Evolutionary conservation across 2,888 invertebrate genomes (phyloP), one percentile per base, ranked within the genome.

Genomic region (Fissipunctia ypsillon): DNA sequence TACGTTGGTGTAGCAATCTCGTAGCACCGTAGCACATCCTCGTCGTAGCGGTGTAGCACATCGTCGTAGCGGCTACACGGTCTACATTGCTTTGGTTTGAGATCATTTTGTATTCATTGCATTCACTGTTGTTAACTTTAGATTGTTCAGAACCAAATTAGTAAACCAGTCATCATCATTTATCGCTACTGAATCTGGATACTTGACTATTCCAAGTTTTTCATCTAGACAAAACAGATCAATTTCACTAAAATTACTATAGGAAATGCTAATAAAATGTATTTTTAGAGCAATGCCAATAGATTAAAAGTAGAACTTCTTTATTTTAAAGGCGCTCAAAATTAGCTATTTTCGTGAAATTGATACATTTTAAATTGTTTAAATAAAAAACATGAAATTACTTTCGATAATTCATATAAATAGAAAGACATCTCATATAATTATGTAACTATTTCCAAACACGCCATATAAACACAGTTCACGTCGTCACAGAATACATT

Each of bases 11-110:
- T 61, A 66, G 68, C 56, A 56, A 28, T 59, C 22, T 59, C 69
- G 78, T 68, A 68, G 75, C 75, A 35, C 7, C 67, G 63, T 78
- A 66, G 48, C 35, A 41, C 9, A 5, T 22, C 3, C 6, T 4
- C 0, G 2, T 0, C 0, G 41, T 54, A 64, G 45, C 50, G 10
- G 1, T 10, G 14, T 56, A 67, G 54, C 52, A 14, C 19, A 28
- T 6, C 2, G 9, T 10, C 9, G n/a, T 69, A 63, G 45, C 45
- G 1, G 12, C 38, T 57, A 41, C 22, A 28, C 31, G 19, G 19
- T 28, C 10, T 48, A 45, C 7, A 38, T 45, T 10, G 5, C 5
- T 48, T 73, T 56, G 3, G 38, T 61, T 54, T 38, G 19, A 52
- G 16, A 48, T 50, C 0, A 48, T 38, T 25, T 56, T 35, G 9